These are phyloP conservation scores for Mus spicilegus DNA, from an alignment of 2,113 vertebrate genomes.

Conservation along the genomic window DNA sequence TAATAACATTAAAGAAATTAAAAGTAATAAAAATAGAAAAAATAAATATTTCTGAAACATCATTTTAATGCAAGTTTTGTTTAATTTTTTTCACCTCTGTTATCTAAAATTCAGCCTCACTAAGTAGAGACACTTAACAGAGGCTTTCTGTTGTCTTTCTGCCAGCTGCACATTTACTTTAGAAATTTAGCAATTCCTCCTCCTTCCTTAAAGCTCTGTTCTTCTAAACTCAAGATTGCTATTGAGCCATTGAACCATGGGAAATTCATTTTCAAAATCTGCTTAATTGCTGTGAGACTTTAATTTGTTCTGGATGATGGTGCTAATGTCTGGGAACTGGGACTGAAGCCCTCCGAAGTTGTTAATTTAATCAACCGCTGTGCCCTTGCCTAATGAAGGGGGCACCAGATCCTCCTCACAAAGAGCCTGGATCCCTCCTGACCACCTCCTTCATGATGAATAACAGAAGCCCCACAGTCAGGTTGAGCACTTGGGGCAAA, in stretches of 20 bases:
- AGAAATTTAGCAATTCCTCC: conserved; percentile 58
- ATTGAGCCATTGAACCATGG: conserved; percentile 79
- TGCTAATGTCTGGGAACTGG: conserved; percentile 83
- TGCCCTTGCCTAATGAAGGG: conserved; percentile 77
- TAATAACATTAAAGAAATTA: neutral
- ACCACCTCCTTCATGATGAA: conserved; percentile 76
- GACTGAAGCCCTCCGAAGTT: conserved; percentile 78
- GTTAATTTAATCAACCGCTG: conserved; percentile 81
- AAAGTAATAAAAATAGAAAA: neutral
- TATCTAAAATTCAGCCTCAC: neutral
- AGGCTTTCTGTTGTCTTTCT: conserved; percentile 35
- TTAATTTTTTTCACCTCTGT: neutral
- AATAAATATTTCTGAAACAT: neutral
- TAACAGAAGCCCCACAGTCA: conserved; percentile 72
- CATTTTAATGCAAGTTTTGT: conserved; percentile 42
- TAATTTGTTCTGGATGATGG: conserved; percentile 84
- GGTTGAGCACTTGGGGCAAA: conserved; percentile 73
- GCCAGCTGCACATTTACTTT: conserved; percentile 37
- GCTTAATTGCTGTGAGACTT: conserved; percentile 84
- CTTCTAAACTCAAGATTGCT: conserved; percentile 59
- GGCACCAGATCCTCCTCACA: conserved; percentile 66
- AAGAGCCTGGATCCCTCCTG: conserved; percentile 70
- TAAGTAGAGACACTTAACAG: conserved; percentile 27
- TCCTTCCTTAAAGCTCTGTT: conserved; percentile 53
- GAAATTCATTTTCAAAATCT: conserved; percentile 84